These are phyloP conservation scores for Eudasyphora cyanicolor DNA, from an alignment of 2,888 invertebrate species.

Conservation along the genomic window DNA sequence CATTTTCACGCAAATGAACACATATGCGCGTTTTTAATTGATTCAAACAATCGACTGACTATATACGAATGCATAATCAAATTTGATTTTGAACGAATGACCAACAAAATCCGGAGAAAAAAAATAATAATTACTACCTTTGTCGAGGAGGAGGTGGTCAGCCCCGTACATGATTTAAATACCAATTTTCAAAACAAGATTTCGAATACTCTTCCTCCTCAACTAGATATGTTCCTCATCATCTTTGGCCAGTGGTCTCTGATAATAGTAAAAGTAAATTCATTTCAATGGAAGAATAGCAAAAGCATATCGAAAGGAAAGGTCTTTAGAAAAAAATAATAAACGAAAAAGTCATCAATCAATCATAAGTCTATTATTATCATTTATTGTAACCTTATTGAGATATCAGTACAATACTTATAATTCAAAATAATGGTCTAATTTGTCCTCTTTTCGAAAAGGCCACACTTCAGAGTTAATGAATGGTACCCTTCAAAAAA, in stretches of 20 bases:
- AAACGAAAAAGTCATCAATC: background rate
- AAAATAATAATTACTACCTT: background rate
- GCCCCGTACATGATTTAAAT: conserved; percentile 6
- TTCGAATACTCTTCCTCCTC: background rate
- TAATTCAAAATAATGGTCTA: background rate
- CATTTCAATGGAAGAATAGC: background rate
- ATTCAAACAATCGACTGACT: background rate
- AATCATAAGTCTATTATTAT: background rate
- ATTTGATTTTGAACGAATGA: too few species aligned
- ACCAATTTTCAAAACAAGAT: background rate
- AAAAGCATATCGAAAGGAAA: background rate
- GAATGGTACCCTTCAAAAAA: too few species aligned
- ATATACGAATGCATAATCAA: too few species aligned
- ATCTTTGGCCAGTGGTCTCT: too few species aligned
- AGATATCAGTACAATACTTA: conserved; percentile 4
- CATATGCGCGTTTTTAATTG: background rate
- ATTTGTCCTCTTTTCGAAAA: background rate
- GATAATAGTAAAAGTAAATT: background rate
- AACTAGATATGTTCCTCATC: too few species aligned
- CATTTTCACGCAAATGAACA: background rate
- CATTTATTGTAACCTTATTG: background rate
- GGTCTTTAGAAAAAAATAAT: background rate
- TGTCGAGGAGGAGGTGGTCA: too few species aligned
- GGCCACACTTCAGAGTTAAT: background rate
- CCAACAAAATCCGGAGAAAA: background rate